These are phyloP conservation scores for Grantiella picta DNA, from an alignment of 2,113 vertebrate species.

Conservation along the genomic window DNA sequence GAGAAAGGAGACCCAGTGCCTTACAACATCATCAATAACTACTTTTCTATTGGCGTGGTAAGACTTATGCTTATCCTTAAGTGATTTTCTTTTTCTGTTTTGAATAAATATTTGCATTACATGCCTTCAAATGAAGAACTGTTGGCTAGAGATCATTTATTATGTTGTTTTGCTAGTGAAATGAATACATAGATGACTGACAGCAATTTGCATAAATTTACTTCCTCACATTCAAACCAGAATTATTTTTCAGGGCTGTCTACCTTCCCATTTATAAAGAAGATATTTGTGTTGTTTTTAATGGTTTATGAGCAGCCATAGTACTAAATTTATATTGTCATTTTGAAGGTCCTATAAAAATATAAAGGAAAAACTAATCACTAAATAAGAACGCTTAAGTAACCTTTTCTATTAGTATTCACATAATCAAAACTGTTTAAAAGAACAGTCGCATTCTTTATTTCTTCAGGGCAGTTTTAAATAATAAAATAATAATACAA, in stretches of 20 bases:
- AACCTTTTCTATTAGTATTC: not conserved
- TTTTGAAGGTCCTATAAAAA: constrained; percentile 20
- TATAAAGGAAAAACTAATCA: constrained; percentile 5
- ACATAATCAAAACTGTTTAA: not conserved
- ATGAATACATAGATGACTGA: constrained; percentile 39
- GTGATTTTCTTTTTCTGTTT: not conserved
- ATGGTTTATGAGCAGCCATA: constrained; percentile 36
- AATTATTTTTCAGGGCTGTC: constrained; percentile 45
- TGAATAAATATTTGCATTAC: constrained; percentile 15
- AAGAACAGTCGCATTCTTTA: not conserved
- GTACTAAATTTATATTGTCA: constrained; percentile 36
- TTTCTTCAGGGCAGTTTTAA: not conserved
- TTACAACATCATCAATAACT: constrained; percentile 95
- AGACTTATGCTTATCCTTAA: constrained; percentile 59
- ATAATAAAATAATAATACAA: not conserved
- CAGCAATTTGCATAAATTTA: constrained; percentile 57
- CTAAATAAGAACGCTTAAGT: constrained; percentile 11
- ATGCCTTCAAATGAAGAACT: constrained; percentile 9
- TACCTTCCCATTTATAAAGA: constrained; percentile 28
- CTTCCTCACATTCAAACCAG: constrained; percentile 6
- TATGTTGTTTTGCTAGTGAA: constrained; percentile 43
- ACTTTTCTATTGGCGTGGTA: constrained; percentile 92
- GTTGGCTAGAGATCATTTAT: not conserved
- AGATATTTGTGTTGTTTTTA: constrained; percentile 29
- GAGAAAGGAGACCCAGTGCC: constrained; percentile 93